Base-by-base conservation (phyloP, 2,797 vertebrate genomes). In the Oryzias dopingdopingensis region DNA sequence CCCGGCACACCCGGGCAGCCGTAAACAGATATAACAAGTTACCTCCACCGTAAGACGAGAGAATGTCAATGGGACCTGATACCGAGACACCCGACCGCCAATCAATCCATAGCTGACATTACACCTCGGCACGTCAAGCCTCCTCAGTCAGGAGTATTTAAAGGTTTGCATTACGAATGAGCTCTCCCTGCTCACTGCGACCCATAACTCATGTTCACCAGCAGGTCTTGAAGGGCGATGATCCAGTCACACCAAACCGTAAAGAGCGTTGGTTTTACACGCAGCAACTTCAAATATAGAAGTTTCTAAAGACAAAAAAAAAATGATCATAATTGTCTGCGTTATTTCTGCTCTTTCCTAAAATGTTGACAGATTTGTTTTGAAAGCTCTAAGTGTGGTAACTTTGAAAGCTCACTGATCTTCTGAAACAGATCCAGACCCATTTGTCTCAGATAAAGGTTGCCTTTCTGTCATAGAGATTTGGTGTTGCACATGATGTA, bases 11-110 rank as follows among this genome's bases (percentile, higher is more conserved):
- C 66, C 62, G 18, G 47, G 45, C 48, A 51, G 74, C 76, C 57
- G 74, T 81, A 80, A 81, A 76, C 82, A 82, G 81, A 83, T 80
- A 67, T 63, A 85, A 83, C 78, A 77, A 65, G 78, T 81, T 80
- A 73, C 77, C 76, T 75, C 65, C 53, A 53, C 62, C 57, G 91
- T 89, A 92, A 93, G 88, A 88, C 56, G 89, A 92, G 91, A 90
- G 89, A 89, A 88, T 86, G 89, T 91, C 90, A 91, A 92, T 92
- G 90, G 46, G 82, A 65, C 63, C 73, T 75, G 91, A 91, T 90
- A 89, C 84, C 49, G 89, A 92, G 88, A 88, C 87, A 82, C 85
- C 61, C 57, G 65, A 80, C 63, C 76, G 51, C 81, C 72, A 50
- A 83, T 83, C 82, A 79, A 84, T 88, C 83, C 74, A 87, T 86